These are phyloP conservation scores for Heterodera carotae DNA, from an alignment of 1,140 invertebrate genomes.

Conservation along the genomic window DNA sequence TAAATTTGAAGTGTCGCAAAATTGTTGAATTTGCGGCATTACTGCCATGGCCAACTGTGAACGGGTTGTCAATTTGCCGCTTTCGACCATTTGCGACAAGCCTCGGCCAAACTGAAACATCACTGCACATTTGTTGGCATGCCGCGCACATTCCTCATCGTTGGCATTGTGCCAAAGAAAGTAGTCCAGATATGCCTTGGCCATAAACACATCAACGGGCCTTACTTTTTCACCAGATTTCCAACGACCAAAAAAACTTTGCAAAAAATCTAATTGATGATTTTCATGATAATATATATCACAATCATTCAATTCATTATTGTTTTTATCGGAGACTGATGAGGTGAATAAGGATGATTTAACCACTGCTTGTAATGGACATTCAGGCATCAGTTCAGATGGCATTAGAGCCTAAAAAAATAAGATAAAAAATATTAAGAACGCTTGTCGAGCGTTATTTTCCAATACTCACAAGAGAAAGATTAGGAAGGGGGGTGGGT, in stretches of 20 bases:
- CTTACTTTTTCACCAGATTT: not conserved
- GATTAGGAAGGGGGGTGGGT: no score
- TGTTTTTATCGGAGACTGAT: no score
- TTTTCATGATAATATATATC: not conserved
- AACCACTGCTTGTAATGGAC: no score
- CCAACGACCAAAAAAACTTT: not conserved
- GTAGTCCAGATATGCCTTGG: not conserved
- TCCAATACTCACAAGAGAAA: no score
- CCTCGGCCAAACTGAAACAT: not conserved
- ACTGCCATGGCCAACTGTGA: not conserved
- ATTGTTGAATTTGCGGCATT: not conserved
- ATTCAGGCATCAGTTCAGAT: no score
- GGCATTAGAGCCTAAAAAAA: no score
- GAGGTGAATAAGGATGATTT: no score
- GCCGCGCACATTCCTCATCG: not conserved
- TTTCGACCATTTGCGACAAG: not conserved
- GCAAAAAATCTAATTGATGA: not conserved
- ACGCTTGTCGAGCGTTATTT: no score
- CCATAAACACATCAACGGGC: not conserved
- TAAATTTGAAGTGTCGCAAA: not conserved
- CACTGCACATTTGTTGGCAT: not conserved
- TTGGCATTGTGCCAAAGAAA: not conserved
- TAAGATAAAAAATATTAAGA: no score
- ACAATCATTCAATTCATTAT: not conserved
- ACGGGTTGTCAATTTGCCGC: not conserved